Conservation (phyloP, 64 coral and sea anemone genomes). For the Actinia equina region DNA sequence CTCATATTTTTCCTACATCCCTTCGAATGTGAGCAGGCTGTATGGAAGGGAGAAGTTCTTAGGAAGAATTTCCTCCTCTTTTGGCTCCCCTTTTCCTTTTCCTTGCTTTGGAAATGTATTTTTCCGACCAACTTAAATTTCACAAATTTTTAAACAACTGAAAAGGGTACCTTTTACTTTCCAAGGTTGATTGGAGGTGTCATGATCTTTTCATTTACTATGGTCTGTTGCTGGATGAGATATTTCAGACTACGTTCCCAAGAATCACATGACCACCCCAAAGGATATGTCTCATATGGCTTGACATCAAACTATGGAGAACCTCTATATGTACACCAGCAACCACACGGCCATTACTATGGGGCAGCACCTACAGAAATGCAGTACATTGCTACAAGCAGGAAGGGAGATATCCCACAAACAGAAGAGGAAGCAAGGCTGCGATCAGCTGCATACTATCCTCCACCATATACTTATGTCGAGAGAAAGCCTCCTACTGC, state of each 20-base stretch:
- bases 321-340: constrained; percentile 54
- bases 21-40: too few species aligned
- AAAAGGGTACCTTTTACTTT: not conserved
- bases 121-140: too few species aligned
- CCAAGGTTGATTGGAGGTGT: constrained; percentile 66
- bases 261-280: constrained; percentile 25
- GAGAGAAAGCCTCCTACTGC: constrained; percentile 73
- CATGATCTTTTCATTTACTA: constrained; percentile 41
- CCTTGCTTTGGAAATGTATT: too few species aligned
- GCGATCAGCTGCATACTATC: constrained; percentile 19
- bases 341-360: constrained; percentile 29
- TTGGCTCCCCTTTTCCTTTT: too few species aligned
- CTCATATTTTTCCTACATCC: too few species aligned
- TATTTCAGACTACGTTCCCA: constrained; percentile 49
- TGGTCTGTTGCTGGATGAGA: constrained; percentile 75
- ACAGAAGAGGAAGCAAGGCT: constrained; percentile 40
- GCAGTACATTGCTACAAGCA: constrained; percentile 24
- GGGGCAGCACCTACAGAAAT: constrained; percentile 38
- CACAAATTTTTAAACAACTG: too few species aligned
- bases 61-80: too few species aligned
- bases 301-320: constrained; percentile 58
- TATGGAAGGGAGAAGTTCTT: too few species aligned
- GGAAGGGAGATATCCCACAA: constrained; percentile 12
- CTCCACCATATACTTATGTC: constrained; percentile 71
- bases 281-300: constrained; percentile 56